Percentiles rank a stretch among this genome's conserved stretches.
Evolutionary conservation across 2,113 vertebrate species (phyloP).

Genomic region (Fulmarus glacialis): DNA sequence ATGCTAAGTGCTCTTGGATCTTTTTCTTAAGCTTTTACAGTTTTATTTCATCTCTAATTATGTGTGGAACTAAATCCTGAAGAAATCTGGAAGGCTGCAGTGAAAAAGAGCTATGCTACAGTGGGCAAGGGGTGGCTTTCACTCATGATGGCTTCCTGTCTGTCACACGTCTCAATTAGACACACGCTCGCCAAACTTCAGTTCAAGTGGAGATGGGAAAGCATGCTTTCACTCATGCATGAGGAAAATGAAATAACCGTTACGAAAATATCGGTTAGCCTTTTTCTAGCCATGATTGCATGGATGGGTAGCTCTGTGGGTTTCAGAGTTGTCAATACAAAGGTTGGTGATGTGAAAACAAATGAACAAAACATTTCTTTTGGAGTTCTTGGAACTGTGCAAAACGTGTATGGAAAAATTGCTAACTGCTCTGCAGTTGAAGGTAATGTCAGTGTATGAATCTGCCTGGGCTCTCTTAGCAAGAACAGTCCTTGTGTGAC

Average conservation of each 20-base stretch:
- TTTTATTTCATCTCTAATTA: not conserved
- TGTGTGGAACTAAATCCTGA: not conserved
- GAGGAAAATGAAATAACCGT: not conserved
- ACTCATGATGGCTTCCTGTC: not conserved
- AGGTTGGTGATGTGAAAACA: not conserved
- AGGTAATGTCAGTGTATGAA: not conserved
- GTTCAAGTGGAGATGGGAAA: not conserved
- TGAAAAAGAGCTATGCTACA: not conserved
- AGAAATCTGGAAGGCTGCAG: not conserved
- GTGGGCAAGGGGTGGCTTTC: not conserved
- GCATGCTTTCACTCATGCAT: fast-evolving
- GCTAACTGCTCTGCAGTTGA: not conserved
- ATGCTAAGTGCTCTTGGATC: not conserved
- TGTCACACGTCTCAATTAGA: not conserved
- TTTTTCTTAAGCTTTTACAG: not conserved
- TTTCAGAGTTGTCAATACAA: not conserved
- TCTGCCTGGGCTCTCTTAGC: not conserved
- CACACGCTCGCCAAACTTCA: not conserved
- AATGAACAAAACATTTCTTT: not conserved
- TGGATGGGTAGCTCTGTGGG: not conserved
- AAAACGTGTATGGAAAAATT: fast-evolving
- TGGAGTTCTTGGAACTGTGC: not conserved
- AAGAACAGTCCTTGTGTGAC: not conserved
- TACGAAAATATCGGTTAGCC: not conserved
- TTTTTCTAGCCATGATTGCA: not conserved